These are phyloP conservation scores for Cyrtonyx montezumae DNA, from an alignment of 2,113 vertebrate species.

Conservation along the genomic window DNA sequence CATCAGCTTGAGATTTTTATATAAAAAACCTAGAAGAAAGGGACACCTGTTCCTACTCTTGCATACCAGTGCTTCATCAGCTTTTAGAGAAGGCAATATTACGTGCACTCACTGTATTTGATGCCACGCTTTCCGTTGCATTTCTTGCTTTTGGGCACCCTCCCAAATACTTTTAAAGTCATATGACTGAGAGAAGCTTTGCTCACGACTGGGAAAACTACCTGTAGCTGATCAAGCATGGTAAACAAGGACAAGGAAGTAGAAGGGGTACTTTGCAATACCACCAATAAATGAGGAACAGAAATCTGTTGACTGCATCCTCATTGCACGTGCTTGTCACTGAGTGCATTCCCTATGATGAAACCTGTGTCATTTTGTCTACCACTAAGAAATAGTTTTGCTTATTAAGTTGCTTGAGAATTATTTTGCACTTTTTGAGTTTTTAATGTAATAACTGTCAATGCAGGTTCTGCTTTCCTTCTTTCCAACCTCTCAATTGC, in stretches of 20 bases:
- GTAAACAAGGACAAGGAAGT: neutral
- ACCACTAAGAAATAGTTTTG: neutral
- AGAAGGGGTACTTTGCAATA: neutral
- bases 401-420: neutral
- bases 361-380: neutral
- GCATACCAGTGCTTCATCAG: neutral
- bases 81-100: neutral
- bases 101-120: neutral
- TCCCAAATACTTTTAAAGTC: neutral
- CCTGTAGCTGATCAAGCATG: neutral
- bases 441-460: neutral
- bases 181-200: neutral
- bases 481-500: neutral
- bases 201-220: neutral
- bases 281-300: neutral
- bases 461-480: neutral
- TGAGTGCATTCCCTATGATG: neutral
- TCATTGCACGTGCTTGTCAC: neutral
- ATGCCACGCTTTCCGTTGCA: neutral
- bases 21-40: neutral
- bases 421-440: neutral
- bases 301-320: neutral
- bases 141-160: neutral
- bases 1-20: neutral
- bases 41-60: neutral